phyloP scores from a whole-genome alignment of 2,113 vertebrate species.

The Plecotus auritus region DNA sequence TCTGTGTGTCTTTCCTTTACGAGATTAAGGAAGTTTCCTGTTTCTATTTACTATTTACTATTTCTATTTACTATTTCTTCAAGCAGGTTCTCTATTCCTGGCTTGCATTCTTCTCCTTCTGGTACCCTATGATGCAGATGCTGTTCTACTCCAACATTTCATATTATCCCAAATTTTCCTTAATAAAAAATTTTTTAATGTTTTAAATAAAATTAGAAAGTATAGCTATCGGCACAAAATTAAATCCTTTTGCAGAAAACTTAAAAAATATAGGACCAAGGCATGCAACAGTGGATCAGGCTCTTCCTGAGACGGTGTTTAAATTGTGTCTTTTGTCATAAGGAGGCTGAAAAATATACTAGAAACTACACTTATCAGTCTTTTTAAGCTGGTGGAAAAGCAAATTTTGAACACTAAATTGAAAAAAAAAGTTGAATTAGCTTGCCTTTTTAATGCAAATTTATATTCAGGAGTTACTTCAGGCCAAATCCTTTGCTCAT shows the following conservation, averaged over 20 bases:
- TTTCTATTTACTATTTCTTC: no score
- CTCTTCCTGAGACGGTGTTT: neutral
- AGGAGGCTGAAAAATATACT: neutral
- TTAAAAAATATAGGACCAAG: neutral
- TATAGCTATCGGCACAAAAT: neutral
- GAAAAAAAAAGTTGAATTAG: neutral
- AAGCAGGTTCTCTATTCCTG: no score
- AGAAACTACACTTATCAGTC: neutral
- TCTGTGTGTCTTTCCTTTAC: no score
- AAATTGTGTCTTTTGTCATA: neutral
- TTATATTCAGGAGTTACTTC: neutral
- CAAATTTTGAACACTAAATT: neutral
- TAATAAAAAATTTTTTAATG: neutral
- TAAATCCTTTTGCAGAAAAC: neutral
- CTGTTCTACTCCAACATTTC: no score
- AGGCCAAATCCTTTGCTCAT: neutral
- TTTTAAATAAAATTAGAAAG: neutral
- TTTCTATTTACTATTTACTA: no score
- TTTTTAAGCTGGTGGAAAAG: neutral
- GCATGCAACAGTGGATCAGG: neutral
- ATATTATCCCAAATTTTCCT: neutral
- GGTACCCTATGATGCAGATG: no score
- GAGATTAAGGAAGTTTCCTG: no score
- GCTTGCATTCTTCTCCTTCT: no score
- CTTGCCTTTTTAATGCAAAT: slow-evolving; percentile 2